These are phyloP conservation scores for Coremacera marginata DNA, from an alignment of 2,888 invertebrate genomes.

Conservation along the genomic window DNA sequence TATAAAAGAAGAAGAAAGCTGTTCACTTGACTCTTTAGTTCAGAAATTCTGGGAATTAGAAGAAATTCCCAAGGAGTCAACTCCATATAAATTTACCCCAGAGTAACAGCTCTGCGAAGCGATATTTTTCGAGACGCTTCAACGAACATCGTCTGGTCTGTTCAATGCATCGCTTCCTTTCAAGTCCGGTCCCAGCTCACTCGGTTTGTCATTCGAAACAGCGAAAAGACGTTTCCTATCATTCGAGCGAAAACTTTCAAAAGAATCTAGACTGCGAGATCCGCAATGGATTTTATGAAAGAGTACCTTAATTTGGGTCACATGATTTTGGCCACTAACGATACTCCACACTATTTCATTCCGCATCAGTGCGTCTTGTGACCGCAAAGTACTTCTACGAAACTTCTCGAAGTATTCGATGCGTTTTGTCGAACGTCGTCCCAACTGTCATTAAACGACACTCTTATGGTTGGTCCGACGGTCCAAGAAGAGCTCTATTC, in stretches of 20 bases:
- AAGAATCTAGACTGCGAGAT: neutral
- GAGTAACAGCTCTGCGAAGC: no score
- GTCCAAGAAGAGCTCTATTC: neutral
- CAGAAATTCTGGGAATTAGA: conserved; percentile 39
- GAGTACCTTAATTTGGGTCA: conserved; percentile 40
- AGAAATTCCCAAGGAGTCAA: conserved; percentile 18
- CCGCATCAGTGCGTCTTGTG: conserved; percentile 38
- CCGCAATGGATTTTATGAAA: conserved; percentile 31
- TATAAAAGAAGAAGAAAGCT: neutral
- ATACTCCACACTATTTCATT: conserved; percentile 37
- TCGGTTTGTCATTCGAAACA: conserved; percentile 4
- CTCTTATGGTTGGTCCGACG: conserved; percentile 8
- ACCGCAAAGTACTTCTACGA: conserved; percentile 37
- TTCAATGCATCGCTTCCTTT: conserved; percentile 41
- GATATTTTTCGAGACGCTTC: neutral
- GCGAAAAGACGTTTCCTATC: conserved; percentile 4
- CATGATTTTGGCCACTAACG: conserved; percentile 24
- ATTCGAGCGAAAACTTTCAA: neutral
- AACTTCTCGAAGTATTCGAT: conserved; percentile 40
- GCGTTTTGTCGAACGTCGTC: conserved; percentile 36
- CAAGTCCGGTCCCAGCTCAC: neutral
- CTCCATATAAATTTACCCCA: conserved; percentile 13
- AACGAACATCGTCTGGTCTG: conserved; percentile 32
- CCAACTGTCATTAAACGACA: conserved; percentile 37
- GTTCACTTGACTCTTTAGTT: conserved; percentile 16